Conservation (phyloP, 2,113 vertebrate genomes). For the Chionis minor region DNA sequence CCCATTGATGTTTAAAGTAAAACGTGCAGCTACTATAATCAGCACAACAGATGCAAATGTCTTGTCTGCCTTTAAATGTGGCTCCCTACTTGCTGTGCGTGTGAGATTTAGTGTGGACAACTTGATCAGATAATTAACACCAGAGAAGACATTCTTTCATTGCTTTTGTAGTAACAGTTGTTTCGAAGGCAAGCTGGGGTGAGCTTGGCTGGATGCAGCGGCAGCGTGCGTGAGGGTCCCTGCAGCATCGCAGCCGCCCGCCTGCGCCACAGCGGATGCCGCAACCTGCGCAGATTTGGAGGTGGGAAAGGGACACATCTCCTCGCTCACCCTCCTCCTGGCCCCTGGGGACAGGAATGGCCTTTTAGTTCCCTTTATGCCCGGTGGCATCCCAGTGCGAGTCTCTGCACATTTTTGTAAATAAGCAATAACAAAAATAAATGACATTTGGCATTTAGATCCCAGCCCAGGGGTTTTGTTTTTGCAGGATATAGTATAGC, state of each 20-base stretch:
- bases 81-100: neutral
- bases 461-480: neutral
- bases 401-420: neutral
- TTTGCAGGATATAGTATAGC: neutral
- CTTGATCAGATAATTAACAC: neutral
- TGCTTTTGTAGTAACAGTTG: neutral
- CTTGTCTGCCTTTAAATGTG: neutral
- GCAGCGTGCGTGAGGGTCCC: accelerated
- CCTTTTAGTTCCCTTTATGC: neutral
- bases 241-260: neutral
- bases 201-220: neutral
- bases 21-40: constrained; percentile 41
- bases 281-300: accelerated
- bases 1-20: constrained; percentile 39
- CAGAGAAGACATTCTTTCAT: neutral
- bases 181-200: neutral
- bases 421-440: neutral
- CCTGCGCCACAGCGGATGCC: neutral
- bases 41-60: constrained; percentile 43
- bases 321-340: neutral
- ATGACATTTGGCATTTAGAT: neutral
- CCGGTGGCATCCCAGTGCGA: neutral
- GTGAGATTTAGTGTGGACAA: neutral
- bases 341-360: neutral
- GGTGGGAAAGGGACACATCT: neutral